Percentiles rank a stretch among this genome's conserved stretches.
Conservation (phyloP, 2,888 invertebrate genomes). For the Oscheius sp. region DNA sequence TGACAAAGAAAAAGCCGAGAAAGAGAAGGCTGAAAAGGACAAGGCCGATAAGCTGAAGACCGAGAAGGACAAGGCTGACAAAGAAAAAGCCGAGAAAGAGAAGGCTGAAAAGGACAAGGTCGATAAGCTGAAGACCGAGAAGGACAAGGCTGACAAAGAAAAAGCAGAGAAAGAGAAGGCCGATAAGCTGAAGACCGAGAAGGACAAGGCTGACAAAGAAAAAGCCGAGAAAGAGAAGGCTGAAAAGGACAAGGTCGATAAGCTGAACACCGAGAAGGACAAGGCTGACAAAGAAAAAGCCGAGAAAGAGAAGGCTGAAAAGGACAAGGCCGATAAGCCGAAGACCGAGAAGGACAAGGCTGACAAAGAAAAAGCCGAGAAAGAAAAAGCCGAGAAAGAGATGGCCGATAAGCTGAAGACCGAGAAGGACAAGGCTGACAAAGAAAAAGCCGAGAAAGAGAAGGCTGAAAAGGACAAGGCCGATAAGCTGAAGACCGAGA, state of each 20-base stretch:
- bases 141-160: constrained; percentile 9
- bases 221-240: constrained; percentile 15
- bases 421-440: constrained; percentile 11
- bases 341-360: constrained; percentile 19
- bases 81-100: constrained; percentile 10
- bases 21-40: too few relatives aligned
- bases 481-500: neutral
- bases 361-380: constrained; percentile 7
- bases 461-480: too few relatives aligned
- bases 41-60: constrained; percentile 19
- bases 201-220: neutral
- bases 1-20: constrained; percentile 14
- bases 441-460: constrained; percentile 10
- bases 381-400: constrained; percentile 25
- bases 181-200: neutral
- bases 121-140: constrained; percentile 23
- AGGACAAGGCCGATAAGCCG: too few relatives aligned
- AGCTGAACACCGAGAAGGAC: neutral
- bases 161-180: constrained; percentile 28
- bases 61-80: constrained; percentile 6
- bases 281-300: constrained; percentile 19
- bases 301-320: constrained; percentile 8
- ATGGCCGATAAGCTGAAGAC: constrained; percentile 18
- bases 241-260: constrained; percentile 22
- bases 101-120: constrained; percentile 16